Evolutionary conservation across 53 echinoderm and acorn worm species (phyloP).

Genomic region (Astropecten irregularis): DNA sequence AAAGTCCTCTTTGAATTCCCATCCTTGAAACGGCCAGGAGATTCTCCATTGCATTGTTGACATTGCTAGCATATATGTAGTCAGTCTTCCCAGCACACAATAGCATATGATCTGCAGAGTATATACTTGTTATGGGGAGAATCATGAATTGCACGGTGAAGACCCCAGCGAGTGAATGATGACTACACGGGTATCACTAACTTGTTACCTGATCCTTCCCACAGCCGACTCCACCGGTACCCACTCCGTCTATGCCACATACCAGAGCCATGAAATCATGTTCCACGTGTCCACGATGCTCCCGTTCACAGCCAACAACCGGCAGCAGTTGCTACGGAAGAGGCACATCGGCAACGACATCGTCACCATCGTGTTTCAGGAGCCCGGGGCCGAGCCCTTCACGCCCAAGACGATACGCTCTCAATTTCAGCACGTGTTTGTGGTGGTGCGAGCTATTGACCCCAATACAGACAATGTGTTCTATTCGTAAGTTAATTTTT

Average conservation of each 20-base stretch:
- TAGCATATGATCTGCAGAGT: too few relatives aligned
- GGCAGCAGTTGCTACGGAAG: conserved; percentile 80
- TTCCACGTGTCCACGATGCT: conserved; percentile 99
- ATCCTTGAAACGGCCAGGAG: too few relatives aligned
- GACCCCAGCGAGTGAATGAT: too few relatives aligned
- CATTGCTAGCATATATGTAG: too few relatives aligned
- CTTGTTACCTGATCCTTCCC: too few relatives aligned
- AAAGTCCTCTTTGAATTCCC: too few relatives aligned
- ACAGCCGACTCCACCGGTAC: conserved; percentile 97
- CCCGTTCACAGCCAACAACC: conserved; percentile 89
- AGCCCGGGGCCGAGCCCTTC: conserved; percentile 88
- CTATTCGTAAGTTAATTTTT: conserved; percentile 77
- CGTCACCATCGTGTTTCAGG: conserved; percentile 97
- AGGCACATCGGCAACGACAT: conserved; percentile 98
- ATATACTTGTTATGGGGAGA: too few relatives aligned
- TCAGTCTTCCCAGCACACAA: too few relatives aligned
- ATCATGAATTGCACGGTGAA: too few relatives aligned
- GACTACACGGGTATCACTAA: too few relatives aligned
- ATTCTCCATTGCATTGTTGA: too few relatives aligned
- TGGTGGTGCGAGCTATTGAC: conserved; percentile 80
- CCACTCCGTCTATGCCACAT: conserved; percentile 88
- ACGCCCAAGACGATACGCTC: conserved; percentile 94
- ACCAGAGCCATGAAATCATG: conserved; percentile 95
- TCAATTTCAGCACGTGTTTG: conserved; percentile 97
- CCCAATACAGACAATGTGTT: conserved; percentile 90